phyloP scores from a whole-genome alignment of 2,113 vertebrate genomes.

The Baryphthengus martii region DNA sequence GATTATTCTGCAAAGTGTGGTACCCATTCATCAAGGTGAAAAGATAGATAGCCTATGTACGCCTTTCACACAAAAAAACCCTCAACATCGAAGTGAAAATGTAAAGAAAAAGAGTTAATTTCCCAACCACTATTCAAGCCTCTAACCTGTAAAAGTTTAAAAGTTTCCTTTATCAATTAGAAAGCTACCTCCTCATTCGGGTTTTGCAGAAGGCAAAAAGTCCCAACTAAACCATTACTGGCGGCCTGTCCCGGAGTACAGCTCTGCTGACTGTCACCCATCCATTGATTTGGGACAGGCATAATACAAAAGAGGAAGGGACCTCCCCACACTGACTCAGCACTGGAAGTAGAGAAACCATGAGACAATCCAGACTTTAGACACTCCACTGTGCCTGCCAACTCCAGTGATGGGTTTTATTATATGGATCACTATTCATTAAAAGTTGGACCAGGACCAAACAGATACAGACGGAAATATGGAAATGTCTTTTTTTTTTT shows the following conservation, averaged over 20 bases:
- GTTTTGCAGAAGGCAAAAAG: not conserved
- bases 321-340: not conserved
- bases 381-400: not conserved
- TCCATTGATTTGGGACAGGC: fast-evolving
- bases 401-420: not conserved
- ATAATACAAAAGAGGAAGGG: fast-evolving
- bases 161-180: fast-evolving
- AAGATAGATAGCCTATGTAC: not conserved
- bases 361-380: not conserved
- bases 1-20: too few relatives aligned
- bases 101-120: not conserved
- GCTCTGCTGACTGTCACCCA: not conserved
- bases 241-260: not conserved
- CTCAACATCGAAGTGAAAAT: fast-evolving
- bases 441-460: conserved; percentile 11
- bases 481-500: not conserved
- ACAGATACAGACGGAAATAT: conserved; percentile 29
- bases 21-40: not conserved
- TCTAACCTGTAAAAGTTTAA: not conserved
- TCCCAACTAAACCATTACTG: not conserved
- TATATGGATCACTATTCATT: not conserved
- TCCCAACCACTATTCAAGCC: not conserved
- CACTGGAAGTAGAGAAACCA: not conserved
- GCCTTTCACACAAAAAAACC: not conserved
- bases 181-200: not conserved